A percentile compares a stretch with the other conserved stretches of the same genome.
These are phyloP conservation scores for Whitmania pigra DNA, from an alignment of 1,140 invertebrate species.

Conservation along the genomic window DNA sequence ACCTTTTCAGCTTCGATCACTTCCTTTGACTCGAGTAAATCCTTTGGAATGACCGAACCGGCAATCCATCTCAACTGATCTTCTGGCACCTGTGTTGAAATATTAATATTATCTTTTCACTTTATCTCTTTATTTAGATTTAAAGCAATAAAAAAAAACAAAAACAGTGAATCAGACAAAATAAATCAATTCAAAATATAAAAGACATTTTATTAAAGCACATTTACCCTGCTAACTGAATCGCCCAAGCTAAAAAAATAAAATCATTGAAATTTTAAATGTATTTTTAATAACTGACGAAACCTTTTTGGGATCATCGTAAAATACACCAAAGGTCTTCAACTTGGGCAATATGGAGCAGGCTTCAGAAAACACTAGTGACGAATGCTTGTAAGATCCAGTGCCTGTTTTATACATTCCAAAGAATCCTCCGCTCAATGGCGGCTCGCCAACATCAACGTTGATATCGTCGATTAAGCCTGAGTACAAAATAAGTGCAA, in stretches of 20 bases:
- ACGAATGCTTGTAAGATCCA: neutral
- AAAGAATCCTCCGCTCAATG: neutral
- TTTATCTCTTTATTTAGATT: too few species aligned
- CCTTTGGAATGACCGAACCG: neutral
- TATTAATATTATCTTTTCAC: too few species aligned
- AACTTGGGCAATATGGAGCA: slow-evolving; percentile 7
- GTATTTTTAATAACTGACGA: too few species aligned
- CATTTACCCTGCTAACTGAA: too few species aligned
- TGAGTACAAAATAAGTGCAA: neutral
- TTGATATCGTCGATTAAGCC: neutral
- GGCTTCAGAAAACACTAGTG: neutral
- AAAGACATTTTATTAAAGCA: too few species aligned
- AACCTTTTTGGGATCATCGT: slow-evolving; percentile 8
- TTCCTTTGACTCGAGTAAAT: neutral
- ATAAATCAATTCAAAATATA: too few species aligned
- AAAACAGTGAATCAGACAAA: too few species aligned
- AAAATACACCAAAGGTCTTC: slow-evolving; percentile 3
- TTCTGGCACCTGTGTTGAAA: neutral
- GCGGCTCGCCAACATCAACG: slow-evolving; percentile 7
- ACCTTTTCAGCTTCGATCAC: neutral
- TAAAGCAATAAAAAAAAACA: too few species aligned
- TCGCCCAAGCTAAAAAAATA: too few species aligned
- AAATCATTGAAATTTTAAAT: too few species aligned
- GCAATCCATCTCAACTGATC: slow-evolving; percentile 1
- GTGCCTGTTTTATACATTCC: neutral